phyloP scores from a whole-genome alignment of 92 coral and sea anemone genomes.

The Phenganax marumi region DNA sequence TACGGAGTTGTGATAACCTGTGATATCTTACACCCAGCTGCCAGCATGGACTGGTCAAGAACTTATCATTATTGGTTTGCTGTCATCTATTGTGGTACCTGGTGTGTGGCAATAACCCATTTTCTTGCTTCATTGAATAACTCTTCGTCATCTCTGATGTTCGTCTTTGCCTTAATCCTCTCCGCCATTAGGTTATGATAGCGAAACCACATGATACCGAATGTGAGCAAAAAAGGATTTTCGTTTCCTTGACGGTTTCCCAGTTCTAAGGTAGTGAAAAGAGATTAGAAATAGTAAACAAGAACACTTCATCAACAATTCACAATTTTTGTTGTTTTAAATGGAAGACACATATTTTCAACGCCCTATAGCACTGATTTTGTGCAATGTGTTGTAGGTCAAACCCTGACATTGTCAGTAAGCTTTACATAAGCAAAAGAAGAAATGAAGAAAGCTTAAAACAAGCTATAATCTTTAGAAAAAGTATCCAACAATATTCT shows the following conservation, averaged over 20 bases:
- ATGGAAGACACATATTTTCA: too few species aligned
- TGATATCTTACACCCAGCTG: too few species aligned
- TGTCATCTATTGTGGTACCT: not conserved
- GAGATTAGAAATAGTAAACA: too few species aligned
- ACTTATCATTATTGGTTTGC: not conserved
- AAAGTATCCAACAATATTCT: too few species aligned
- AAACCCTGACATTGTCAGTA: not conserved
- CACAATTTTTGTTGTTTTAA: too few species aligned
- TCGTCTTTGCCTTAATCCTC: conserved; percentile 4
- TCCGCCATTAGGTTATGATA: conserved; percentile 32
- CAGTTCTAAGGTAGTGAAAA: not conserved
- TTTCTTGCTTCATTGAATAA: conserved; percentile 43
- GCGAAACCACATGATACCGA: conserved; percentile 39
- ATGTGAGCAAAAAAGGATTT: conserved; percentile 29
- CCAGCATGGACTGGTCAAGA: too few species aligned
- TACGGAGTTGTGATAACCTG: too few species aligned
- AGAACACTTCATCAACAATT: too few species aligned
- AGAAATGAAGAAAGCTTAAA: not conserved
- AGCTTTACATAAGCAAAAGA: not conserved
- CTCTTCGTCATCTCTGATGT: conserved; percentile 14
- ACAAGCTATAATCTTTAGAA: too few species aligned
- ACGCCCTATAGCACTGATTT: too few species aligned
- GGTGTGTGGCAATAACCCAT: conserved; percentile 44
- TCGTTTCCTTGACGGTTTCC: conserved; percentile 41
- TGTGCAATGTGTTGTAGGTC: too few species aligned